Conservation (phyloP, 2,797 vertebrate genomes). For the Macropodus opercularis region DNA sequence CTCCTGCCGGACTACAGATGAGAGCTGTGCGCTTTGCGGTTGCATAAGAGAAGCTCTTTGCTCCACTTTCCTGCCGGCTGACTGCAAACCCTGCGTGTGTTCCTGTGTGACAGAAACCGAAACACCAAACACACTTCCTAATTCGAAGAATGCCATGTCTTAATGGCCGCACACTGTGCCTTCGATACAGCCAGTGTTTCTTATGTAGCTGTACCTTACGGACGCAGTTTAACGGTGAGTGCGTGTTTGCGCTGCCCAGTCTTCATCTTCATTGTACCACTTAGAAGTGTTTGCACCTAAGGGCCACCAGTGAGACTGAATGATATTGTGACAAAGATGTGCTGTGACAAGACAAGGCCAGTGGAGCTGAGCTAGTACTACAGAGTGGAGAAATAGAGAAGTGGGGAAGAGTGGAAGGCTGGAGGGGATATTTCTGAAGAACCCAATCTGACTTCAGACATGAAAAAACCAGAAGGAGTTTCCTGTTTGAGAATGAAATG, state of each 20-base stretch:
- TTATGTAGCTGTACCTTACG: not conserved
- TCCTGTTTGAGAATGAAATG: constrained; percentile 5
- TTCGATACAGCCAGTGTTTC: not conserved
- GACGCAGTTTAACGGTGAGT: constrained; percentile 2
- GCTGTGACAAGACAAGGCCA: constrained; percentile 52
- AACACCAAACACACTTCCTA: constrained; percentile 61
- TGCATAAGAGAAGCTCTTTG: constrained; percentile 71
- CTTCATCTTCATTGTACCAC: constrained; percentile 12
- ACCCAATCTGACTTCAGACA: constrained; percentile 58
- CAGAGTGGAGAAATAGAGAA: constrained; percentile 70
- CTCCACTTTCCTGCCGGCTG: constrained; percentile 55
- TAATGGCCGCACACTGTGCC: not conserved
- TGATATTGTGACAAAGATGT: constrained; percentile 46
- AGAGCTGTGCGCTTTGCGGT: constrained; percentile 52
- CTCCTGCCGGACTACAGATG: constrained; percentile 70
- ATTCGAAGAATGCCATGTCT: constrained; percentile 35
- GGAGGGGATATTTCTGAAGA: constrained; percentile 70
- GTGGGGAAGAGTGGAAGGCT: constrained; percentile 55
- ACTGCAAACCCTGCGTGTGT: constrained; percentile 37
- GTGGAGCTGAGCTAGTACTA: constrained; percentile 37
- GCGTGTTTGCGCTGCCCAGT: constrained; percentile 6
- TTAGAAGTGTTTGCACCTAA: constrained; percentile 41
- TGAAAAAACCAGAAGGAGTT: constrained; percentile 39
- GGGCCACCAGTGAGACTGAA: constrained; percentile 45
- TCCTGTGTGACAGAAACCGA: constrained; percentile 44